Evolutionary conservation across 37 sponge, comb jelly and placozoan species (phyloP).

Genomic region (Spongia lamella): DNA sequence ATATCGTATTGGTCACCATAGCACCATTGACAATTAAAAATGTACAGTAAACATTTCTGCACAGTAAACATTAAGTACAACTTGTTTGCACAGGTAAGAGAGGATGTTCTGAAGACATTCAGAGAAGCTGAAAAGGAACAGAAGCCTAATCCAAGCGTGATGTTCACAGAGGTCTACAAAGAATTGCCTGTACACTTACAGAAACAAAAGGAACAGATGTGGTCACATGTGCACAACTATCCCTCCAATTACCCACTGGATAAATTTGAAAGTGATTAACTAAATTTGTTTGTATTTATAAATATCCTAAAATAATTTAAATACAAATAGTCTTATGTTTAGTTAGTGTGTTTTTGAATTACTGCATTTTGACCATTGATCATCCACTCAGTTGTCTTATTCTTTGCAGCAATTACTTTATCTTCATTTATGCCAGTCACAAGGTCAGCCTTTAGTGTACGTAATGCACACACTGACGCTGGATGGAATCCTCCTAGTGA

Average conservation of each 20-base stretch:
- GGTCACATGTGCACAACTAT: conserved; percentile 64
- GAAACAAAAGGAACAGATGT: conserved; percentile 64
- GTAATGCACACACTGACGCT: conserved; percentile 76
- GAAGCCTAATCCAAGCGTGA: conserved; percentile 46
- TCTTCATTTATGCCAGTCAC: conserved; percentile 81
- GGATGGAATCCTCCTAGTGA: conserved; percentile 89
- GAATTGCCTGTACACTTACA: conserved; percentile 49
- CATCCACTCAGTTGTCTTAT: conserved; percentile 82
- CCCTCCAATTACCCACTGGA: conserved; percentile 72
- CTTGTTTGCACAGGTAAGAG: not conserved
- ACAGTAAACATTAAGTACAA: no score
- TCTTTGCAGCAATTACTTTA: conserved; percentile 59
- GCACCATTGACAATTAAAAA: no score
- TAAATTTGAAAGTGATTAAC: conserved; percentile 5
- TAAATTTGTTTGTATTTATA: no score
- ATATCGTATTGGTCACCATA: conserved; percentile 26
- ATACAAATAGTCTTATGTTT: no score
- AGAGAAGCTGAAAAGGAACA: conserved; percentile 42
- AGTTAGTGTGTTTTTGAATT: no score
- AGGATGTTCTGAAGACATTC: not conserved
- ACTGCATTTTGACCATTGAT: conserved; percentile 83
- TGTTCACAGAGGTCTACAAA: conserved; percentile 89
- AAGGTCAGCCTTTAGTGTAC: conserved; percentile 95
- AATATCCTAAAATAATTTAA: no score
- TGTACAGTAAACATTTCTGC: no score